Evolutionary conservation across 2,113 vertebrate genomes (phyloP), one percentile per base, ranked within the genome.

Genomic region (Entosphenus tridentatus): DNA sequence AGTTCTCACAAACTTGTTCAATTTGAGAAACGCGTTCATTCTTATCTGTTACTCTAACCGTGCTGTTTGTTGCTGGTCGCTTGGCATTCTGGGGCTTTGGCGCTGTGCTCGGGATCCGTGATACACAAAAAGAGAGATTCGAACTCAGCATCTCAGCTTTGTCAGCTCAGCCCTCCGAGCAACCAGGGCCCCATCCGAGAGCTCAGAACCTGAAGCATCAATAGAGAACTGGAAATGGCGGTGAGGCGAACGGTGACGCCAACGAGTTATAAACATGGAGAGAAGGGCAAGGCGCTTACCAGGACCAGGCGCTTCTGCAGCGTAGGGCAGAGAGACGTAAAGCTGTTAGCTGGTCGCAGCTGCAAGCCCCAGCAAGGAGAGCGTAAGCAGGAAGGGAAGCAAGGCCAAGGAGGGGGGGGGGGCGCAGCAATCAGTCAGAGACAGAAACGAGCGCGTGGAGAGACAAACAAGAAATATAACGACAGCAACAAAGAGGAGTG

Each of bases 301-400:
- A 65, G 62, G 62, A 65, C 62, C 62, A 65, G 62, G n/a, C 62
- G 62, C 62, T 21, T 65, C 62, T 65, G 62, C 62, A 65, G 21
- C 62, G 62, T 65, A 21, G 62, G 62, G 62, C 62, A 65, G 62
- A 65, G 62, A 65, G 62, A 65, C 62, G 62, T n/a, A 11, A 65
- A 65, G n/a, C 62, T 21, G 21, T 65, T 65, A 65, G n/a, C 62
- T n/a, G 62, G n/a, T 16, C n/a, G n/a, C n/a, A 65, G 62, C 62
- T 65, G 62, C n/a, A 65, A n/a, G n/a, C n/a, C n/a, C 62, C 62
- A 11, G 62, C 62, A 65, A n/a, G n/a, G 21, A 21, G 62, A 65
- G n/a, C n/a, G 62, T 16, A 21, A 65, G 21, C 62, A 65, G 21
- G 10, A 16, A 21, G 62, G n/a, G 21, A 21, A 21, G 62, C 21